Base-by-base conservation (phyloP, 2,888 invertebrate species). In the Ypsolopha sequella region DNA sequence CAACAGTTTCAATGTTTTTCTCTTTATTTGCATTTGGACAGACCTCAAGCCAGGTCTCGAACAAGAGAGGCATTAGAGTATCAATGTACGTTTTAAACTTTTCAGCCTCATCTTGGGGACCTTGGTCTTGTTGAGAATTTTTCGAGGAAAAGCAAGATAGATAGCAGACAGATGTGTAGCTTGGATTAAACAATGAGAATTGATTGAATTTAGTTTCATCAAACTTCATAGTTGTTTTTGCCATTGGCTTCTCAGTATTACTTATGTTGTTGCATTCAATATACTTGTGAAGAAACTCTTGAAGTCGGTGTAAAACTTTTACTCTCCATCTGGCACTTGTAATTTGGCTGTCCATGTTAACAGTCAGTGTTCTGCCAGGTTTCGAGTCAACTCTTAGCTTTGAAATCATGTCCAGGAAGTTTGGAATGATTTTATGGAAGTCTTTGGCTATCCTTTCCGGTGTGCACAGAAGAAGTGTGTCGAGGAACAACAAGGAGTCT, bases 331-430 rank as follows among this genome's bases (percentile, higher is more conserved):
- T 92, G 0, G 92, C 90, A 60, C 90, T 92, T 0, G 94, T 93
- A 49, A 91, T 89, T 73, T 91, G 92, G 56, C 91, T 91, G 46
- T 89, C 90, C 52, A 95, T 82, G 64, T 92, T 92, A 0, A 92
- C 85, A 8, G 90, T 90, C 8, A 95, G 79, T 41, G 91, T 90
- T 58, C 94, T 87, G 13, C 89, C 90, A n/a, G 90, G 87, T 54
- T 88, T 89, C 2, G 90, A 88, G 66, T 92, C 91, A 10, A 87
- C 79, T 50, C 90, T 81, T 43, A 92, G 73, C 58, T 91, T 92
- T 0, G 96, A 96, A 66, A 97, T 95, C 88, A 97, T 92, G 59
- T 94, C 92, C 8, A 97, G 80, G 61, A 97, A 94, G 67, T 93
- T 93, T 0, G 91, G 90, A 52, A 97, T 86, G 3, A 97, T 90